Evolutionary conservation across 2,888 invertebrate species (phyloP).

Genomic region (Coecobrya sp.): DNA sequence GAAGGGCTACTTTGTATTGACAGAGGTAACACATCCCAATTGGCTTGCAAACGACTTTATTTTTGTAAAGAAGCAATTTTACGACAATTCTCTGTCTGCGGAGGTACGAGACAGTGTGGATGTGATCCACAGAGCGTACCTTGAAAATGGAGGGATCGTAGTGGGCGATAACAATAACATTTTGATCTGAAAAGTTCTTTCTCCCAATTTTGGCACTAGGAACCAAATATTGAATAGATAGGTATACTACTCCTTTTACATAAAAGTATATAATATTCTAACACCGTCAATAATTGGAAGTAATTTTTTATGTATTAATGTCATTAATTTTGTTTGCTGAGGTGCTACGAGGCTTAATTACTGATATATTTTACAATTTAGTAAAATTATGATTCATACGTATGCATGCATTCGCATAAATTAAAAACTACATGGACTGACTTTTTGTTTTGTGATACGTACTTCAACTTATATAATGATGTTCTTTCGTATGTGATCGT

Average conservation of each 20-base stretch:
- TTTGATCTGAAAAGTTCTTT: slow-evolving; percentile 33
- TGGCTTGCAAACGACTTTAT: slow-evolving; percentile 89
- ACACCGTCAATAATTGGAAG: not conserved
- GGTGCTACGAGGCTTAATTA: not conserved
- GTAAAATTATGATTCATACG: not conserved
- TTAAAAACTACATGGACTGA: slow-evolving; percentile 41
- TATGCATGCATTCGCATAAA: slow-evolving; percentile 19
- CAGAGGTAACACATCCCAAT: slow-evolving; percentile 88
- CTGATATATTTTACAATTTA: not conserved
- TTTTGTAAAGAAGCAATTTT: slow-evolving; percentile 87
- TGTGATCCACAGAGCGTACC: slow-evolving; percentile 49
- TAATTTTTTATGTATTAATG: not conserved
- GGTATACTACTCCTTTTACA: not conserved
- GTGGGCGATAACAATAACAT: slow-evolving; percentile 58
- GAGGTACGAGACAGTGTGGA: slow-evolving; percentile 53
- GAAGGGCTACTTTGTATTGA: slow-evolving; percentile 88
- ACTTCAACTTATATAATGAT: not conserved
- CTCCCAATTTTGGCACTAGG: not conserved
- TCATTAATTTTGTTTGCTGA: not conserved
- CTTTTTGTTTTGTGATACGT: slow-evolving; percentile 48
- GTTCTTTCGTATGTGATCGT: slow-evolving; percentile 16
- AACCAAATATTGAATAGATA: not conserved
- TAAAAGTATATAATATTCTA: not conserved
- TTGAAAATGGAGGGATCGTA: slow-evolving; percentile 47
- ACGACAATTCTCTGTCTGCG: not conserved